phyloP scores from a whole-genome alignment of 2,888 invertebrate species.

The Acronicta aceris region DNA sequence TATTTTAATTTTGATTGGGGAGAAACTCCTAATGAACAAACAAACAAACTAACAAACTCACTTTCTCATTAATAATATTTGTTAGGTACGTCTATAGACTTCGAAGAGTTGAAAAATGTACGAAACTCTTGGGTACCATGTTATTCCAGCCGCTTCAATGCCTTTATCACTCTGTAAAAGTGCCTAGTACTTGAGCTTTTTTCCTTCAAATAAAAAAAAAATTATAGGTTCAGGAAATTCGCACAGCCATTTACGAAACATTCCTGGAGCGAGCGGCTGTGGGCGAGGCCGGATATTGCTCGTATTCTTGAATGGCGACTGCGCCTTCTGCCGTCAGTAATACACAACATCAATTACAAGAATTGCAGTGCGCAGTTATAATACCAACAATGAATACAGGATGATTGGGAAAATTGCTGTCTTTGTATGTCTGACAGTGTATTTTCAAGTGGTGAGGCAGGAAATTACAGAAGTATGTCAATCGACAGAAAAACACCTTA shows the following conservation, averaged over 20 bases:
- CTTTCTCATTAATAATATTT: too few species aligned
- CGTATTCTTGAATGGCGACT: conserved; percentile 65
- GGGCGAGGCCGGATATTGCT: conserved; percentile 75
- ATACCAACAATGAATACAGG: conserved; percentile 38
- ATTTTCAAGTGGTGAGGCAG: neutral
- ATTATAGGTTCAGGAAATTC: conserved; percentile 1
- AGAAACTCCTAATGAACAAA: too few species aligned
- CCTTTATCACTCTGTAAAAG: too few species aligned
- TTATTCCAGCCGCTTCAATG: too few species aligned
- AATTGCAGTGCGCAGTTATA: conserved; percentile 44
- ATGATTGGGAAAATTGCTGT: conserved; percentile 30
- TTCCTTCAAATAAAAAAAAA: too few species aligned
- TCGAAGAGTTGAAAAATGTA: too few species aligned
- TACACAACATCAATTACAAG: conserved; percentile 36
- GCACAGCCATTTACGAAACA: conserved; percentile 4
- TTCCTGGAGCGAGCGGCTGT: conserved; percentile 26
- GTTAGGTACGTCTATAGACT: too few species aligned
- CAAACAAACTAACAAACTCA: too few species aligned
- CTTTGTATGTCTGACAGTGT: conserved; percentile 11
- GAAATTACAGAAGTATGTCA: neutral
- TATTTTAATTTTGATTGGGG: too few species aligned
- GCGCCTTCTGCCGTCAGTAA: conserved; percentile 55
- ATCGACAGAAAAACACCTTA: too few species aligned
- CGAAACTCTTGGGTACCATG: too few species aligned
- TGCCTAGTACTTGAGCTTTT: too few species aligned